Base-by-base conservation (phyloP, 1,140 invertebrate species). In the Drosophila lowei region DNA sequence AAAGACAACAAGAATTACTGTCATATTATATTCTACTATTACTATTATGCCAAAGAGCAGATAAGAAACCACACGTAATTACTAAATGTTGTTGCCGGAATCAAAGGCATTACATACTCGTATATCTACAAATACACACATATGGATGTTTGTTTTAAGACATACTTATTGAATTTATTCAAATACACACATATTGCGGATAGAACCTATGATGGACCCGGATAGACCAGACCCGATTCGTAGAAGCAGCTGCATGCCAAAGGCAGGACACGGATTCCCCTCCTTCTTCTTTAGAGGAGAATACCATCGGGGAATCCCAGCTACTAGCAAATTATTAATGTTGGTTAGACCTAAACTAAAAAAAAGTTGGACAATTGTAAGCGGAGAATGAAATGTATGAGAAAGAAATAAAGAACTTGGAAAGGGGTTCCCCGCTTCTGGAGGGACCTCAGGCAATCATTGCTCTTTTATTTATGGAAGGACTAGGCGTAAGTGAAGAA, bases 151-250 rank as follows among this genome's bases (percentile, higher is more conserved):
- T 66, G 77, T 71, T 86, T 85, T 66, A 68, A 76, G 79, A 65
- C 81, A 85, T 86, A 68, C 63, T 48, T 57, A 85, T 86, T 85
- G 81, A 85, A 80, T 86, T 85, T 81, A 85, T 72, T 80, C 81
- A 85, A 85, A 81, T 85, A 85, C 81, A 85, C 81, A 85, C 81
- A 85, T 85, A 85, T 85, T 88, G 84, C 43, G 59, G 60, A 75
- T 70, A 28, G 53, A 57, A 43, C 63, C 54, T 18, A 18, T 18
- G 25, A 47, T 38, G 52, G 25, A 47, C 43, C 56, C 34, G 56
- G 23, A 25, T 25, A 4, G 23, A 43, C 34, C 18, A 23, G 64
- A 28, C 43, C 52, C 34, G 30, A 38, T 43, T 34, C 13, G 18
- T 72, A 66, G 72, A 68, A 66, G 55, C 52, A 81, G 64, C 64